These are phyloP conservation scores for Liasis olivaceus DNA, from an alignment of 2,797 vertebrate species.

Conservation along the genomic window DNA sequence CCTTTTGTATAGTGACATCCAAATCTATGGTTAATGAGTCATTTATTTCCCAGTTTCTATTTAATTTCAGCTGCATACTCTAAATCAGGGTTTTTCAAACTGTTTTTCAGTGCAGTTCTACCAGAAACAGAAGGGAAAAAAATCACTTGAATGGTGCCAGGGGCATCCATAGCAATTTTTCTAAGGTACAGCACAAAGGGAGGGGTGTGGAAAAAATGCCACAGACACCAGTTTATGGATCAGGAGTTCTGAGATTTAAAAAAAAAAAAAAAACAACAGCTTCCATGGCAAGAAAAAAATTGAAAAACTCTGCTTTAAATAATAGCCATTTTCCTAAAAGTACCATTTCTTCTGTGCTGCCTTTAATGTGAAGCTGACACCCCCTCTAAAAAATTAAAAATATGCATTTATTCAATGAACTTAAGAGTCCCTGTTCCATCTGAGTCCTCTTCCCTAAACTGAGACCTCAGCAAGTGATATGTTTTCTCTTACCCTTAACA, in stretches of 20 bases:
- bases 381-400: constrained; percentile 61
- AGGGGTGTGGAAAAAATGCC: too few species aligned
- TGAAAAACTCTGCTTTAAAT: too few species aligned
- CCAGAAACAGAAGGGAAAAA: too few species aligned
- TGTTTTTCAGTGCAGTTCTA: not conserved
- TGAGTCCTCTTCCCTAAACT: constrained; percentile 62
- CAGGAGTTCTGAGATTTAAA: too few species aligned
- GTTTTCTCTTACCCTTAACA: constrained; percentile 62
- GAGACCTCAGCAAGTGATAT: constrained; percentile 68
- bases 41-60: constrained; percentile 48
- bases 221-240: too few species aligned
- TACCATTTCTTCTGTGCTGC: constrained; percentile 43
- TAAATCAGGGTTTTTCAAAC: constrained; percentile 37
- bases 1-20: constrained; percentile 51
- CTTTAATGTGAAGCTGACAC: constrained; percentile 65
- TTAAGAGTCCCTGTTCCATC: constrained; percentile 71
- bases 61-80: constrained; percentile 63
- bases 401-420: constrained; percentile 74
- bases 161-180: too few species aligned
- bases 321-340: too few species aligned
- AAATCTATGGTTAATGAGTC: constrained; percentile 59
- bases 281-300: too few species aligned
- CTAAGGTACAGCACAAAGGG: too few species aligned
- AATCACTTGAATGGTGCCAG: too few species aligned
- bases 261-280: too few species aligned